Base-by-base conservation (phyloP, 2,888 invertebrate species). In the Leucophenga montana region DNA sequence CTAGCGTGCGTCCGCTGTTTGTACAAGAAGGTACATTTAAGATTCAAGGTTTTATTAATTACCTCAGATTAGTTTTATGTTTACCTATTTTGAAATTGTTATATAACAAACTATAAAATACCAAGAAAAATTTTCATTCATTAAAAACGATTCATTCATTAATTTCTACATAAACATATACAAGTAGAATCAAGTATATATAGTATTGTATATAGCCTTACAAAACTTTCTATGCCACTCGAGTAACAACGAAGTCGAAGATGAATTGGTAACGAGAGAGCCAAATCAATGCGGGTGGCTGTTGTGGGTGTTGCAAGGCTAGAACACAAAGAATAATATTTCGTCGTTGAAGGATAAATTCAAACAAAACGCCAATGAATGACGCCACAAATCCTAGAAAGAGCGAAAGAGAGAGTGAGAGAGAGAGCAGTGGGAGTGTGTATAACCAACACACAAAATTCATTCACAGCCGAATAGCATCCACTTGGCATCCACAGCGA, bases 401-500 rank as follows among this genome's bases (percentile, higher is more conserved):
- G 39, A 31, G 20, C n/a, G 48, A 14, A 48, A 57, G 13, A 4
- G 48, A 56, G 22, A 27, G 18, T 11, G 67, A 53, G 59, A 27
- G 39, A n/a, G 54, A 57, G 66, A 48, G 71, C 31, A 53, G 59
- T 20, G 39, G 13, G 54, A 57, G 66, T 39, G 71, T 39, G 73
- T 39, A 39, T 8, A 8, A 8, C 8, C 39, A 69, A 67, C 59
- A 70, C 39, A 73, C 48, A 61, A 82, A 74, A 71, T 81, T 84
- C 81, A 81, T 81, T 81, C 84, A 81, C 83, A 81, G 83, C 77
- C 27, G 75, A 67, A 71, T 73, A 73, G 62, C 67, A 73, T 72
- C 59, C 62, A 57, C 57, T 64, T 50, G 56, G 27, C n/a, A 71
- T 18, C 18, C 13, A 22, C 13, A 5, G 33, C 33, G 33, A 5